phyloP scores from a whole-genome alignment of 1,140 invertebrate species.

The Rhopalosiphum maidis region DNA sequence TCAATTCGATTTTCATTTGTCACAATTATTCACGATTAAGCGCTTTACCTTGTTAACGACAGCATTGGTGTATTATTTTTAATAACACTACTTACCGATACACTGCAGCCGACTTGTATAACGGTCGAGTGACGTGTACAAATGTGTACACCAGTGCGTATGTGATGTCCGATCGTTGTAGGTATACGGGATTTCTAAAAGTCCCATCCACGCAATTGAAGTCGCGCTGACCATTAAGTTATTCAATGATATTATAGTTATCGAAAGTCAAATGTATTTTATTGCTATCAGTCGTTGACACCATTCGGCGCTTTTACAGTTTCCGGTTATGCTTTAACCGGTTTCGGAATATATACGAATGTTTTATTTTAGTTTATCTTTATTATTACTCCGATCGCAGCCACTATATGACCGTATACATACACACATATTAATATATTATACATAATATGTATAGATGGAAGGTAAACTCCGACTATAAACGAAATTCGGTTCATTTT shows the following conservation, averaged over 20 bases:
- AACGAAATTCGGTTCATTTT: constrained; percentile 32
- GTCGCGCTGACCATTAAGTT: neutral
- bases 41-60: constrained; percentile 5
- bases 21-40: neutral
- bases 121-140: neutral
- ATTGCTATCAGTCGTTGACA: constrained; percentile 51
- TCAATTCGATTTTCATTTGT: constrained; percentile 29
- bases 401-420: neutral
- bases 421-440: neutral
- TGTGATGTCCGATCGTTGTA: neutral
- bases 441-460: neutral
- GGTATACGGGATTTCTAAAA: neutral
- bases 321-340: constrained; percentile 44
- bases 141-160: neutral
- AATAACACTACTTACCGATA: neutral
- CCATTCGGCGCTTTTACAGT: constrained; percentile 49
- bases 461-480: neutral
- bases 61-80: neutral
- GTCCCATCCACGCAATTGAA: neutral
- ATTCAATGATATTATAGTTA: neutral
- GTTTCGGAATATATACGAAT: neutral
- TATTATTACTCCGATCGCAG: neutral
- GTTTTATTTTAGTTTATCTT: constrained; percentile 24
- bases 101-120: neutral
- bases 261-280: constrained; percentile 43